These are phyloP conservation scores for Montipora capitata DNA, from an alignment of 92 coral and sea anemone genomes.

Conservation along the genomic window DNA sequence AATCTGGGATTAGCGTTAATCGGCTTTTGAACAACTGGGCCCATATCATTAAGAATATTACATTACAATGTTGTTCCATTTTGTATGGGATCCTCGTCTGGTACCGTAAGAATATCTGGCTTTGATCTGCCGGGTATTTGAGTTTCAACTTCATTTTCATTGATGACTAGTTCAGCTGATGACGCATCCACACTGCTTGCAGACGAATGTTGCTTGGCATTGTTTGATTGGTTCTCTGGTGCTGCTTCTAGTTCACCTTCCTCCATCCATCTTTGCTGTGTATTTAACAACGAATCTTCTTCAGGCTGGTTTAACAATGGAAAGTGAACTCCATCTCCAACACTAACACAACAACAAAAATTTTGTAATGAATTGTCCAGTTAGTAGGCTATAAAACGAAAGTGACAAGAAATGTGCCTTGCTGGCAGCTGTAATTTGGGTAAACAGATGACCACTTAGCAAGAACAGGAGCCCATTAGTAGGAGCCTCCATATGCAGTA, in stretches of 20 bases:
- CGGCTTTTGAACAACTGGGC: too few relatives aligned
- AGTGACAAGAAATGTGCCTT: too few relatives aligned
- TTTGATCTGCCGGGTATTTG: conserved; percentile 59
- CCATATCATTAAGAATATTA: neutral
- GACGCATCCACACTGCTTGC: conserved; percentile 45
- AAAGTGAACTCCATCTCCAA: conserved; percentile 94
- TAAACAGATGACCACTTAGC: too few relatives aligned
- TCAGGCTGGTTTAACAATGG: conserved; percentile 86
- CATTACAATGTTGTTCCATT: conserved; percentile 80
- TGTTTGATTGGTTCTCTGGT: conserved; percentile 55
- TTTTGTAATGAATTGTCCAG: too few relatives aligned
- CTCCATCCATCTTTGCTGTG: conserved; percentile 91
- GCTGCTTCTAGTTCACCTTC: conserved; percentile 88
- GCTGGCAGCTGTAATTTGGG: too few relatives aligned
- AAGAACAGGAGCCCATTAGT: too few relatives aligned
- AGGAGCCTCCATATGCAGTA: too few relatives aligned
- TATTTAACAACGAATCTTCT: conserved; percentile 84
- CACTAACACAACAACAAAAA: conserved; percentile 23
- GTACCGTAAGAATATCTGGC: conserved; percentile 77
- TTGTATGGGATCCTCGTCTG: conserved; percentile 40
- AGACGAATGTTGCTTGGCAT: conserved; percentile 48
- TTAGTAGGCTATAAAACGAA: too few relatives aligned
- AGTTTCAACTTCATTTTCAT: conserved; percentile 80
- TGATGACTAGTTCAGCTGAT: conserved; percentile 68
- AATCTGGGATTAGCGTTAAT: too few relatives aligned